A percentile compares a stretch with the other conserved stretches of the same genome.
These are phyloP conservation scores for Cetonia aurata DNA, from an alignment of 2,888 invertebrate genomes.

Conservation along the genomic window DNA sequence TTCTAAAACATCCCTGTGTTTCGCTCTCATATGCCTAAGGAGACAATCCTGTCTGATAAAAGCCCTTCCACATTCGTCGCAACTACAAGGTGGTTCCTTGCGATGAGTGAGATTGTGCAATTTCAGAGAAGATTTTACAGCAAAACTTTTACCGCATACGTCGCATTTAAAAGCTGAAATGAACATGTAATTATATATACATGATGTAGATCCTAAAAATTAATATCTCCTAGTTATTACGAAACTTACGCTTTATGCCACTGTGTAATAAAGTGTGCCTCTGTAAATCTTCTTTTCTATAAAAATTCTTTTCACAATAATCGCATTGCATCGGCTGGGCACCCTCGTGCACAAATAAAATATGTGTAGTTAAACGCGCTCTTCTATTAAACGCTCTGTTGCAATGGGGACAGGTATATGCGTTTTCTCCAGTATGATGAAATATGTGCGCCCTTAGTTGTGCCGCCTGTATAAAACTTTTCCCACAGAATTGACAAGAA, in stretches of 20 bases:
- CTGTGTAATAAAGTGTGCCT: constrained; percentile 72
- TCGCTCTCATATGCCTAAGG: constrained; percentile 80
- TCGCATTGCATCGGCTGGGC: constrained; percentile 72
- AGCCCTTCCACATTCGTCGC: constrained; percentile 82
- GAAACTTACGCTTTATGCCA: constrained; percentile 71
- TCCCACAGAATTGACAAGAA: constrained; percentile 77
- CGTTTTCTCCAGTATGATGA: constrained; percentile 79
- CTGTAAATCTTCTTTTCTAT: constrained; percentile 73
- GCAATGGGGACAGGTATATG: constrained; percentile 75
- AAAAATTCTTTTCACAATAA: constrained; percentile 72
- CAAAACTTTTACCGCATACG: constrained; percentile 76
- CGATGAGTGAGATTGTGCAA: constrained; percentile 80
- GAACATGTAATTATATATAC: constrained; percentile 3
- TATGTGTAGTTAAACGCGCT: constrained; percentile 69
- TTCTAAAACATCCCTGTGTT: constrained; percentile 77
- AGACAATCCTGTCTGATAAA: constrained; percentile 85
- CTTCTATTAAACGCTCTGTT: constrained; percentile 67
- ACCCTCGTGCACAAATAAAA: constrained; percentile 75
- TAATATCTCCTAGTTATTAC: neutral
- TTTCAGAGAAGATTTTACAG: constrained; percentile 76
- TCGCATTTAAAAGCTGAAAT: constrained; percentile 62
- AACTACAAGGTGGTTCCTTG: constrained; percentile 81
- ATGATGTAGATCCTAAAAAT: constrained; percentile 8
- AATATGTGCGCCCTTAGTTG: constrained; percentile 84
- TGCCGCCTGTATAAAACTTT: constrained; percentile 84